phyloP scores from a whole-genome alignment of 1,140 invertebrate genomes.

The Brachionus manjavacas region DNA sequence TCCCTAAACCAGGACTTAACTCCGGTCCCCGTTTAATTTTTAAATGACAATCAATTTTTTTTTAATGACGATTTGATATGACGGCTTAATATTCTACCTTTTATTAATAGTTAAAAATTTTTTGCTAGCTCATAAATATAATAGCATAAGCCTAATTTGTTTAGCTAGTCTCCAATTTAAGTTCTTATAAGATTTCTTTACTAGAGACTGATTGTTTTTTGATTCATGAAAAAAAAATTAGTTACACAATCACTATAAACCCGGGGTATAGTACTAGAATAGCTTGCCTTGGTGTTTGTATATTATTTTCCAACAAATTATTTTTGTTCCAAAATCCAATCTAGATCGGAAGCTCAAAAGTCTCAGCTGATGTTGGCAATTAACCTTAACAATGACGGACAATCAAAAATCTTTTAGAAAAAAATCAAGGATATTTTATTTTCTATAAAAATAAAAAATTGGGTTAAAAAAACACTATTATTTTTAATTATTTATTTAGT shows the following conservation, averaged over 20 bases:
- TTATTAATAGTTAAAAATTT: background rate
- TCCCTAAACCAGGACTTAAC: too few relatives aligned
- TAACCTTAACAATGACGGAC: background rate
- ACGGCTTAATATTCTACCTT: too few relatives aligned
- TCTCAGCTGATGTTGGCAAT: background rate
- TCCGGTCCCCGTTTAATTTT: too few relatives aligned
- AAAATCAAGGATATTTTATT: conserved; percentile 1
- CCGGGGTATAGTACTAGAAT: background rate
- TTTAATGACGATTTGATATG: too few relatives aligned
- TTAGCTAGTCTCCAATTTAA: background rate
- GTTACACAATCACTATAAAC: background rate
- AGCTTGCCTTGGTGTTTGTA: too few relatives aligned
- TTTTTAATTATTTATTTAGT: background rate
- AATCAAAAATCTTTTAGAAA: background rate
- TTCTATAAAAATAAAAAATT: background rate
- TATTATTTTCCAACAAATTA: too few relatives aligned
- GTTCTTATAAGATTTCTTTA: background rate
- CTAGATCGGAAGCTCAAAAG: too few relatives aligned
- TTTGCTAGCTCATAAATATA: background rate
- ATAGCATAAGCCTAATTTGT: background rate
- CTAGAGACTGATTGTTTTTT: background rate
- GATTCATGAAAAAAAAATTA: background rate
- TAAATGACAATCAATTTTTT: too few relatives aligned
- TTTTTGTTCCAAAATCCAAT: too few relatives aligned
- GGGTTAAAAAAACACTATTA: conserved; percentile 19